A percentile compares a stretch with the other conserved stretches of the same genome.
These are phyloP conservation scores for Charina bottae DNA, from an alignment of 2,113 vertebrate species.

Conservation along the genomic window DNA sequence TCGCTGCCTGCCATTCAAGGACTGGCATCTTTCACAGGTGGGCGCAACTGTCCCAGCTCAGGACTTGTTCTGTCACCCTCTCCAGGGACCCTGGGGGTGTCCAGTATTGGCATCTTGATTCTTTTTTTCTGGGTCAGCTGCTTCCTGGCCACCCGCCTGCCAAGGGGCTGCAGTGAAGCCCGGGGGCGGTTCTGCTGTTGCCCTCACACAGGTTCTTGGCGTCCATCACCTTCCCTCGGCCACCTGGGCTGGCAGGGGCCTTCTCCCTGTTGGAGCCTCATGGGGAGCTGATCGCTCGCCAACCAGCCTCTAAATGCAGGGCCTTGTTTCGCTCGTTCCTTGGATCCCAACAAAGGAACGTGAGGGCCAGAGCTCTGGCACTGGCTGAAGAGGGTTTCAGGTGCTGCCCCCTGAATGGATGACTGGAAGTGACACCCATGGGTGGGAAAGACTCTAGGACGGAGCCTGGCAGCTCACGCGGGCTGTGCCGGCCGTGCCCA, in stretches of 20 bases:
- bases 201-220: background rate
- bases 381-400: background rate
- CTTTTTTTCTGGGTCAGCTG: background rate
- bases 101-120: background rate
- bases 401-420: background rate
- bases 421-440: background rate
- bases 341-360: background rate
- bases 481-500: background rate
- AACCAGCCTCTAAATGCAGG: background rate
- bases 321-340: background rate
- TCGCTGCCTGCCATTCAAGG: background rate
- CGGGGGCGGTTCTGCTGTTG: background rate
- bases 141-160: background rate
- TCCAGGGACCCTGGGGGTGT: background rate
- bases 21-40: background rate
- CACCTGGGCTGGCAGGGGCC: background rate
- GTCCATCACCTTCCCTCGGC: background rate
- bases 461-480: background rate
- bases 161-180: background rate
- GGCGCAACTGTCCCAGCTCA: background rate
- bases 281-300: background rate
- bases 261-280: background rate
- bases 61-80: background rate
- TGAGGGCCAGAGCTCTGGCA: background rate
- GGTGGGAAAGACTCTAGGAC: background rate